These are phyloP conservation scores for Illadopsis cleaveri DNA, from an alignment of 2,113 vertebrate genomes.

Conservation along the genomic window DNA sequence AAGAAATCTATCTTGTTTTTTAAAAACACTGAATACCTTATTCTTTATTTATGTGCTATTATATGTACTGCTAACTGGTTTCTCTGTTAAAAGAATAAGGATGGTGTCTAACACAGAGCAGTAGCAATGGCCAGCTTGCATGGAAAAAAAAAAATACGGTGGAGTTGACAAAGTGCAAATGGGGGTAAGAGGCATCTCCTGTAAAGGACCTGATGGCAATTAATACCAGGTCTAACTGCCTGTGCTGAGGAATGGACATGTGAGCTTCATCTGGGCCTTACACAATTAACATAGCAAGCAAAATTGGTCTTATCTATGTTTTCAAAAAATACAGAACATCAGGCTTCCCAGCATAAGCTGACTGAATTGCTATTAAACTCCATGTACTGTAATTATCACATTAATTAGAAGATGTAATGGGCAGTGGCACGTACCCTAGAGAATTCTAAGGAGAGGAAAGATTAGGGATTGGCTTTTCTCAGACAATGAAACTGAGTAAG, in stretches of 20 bases:
- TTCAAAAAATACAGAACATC: neutral
- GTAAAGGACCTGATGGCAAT: neutral
- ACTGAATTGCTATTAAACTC: neutral
- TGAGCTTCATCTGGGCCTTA: neutral
- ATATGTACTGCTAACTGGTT: neutral
- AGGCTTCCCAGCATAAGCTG: neutral
- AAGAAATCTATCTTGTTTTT: neutral
- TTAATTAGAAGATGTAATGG: neutral
- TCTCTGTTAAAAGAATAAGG: neutral
- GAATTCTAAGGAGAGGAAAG: neutral
- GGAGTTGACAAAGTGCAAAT: neutral
- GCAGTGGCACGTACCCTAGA: neutral
- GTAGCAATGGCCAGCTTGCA: neutral
- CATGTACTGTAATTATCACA: neutral
- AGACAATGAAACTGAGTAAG: neutral
- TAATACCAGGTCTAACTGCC: neutral
- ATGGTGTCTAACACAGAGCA: neutral
- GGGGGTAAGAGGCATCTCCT: neutral
- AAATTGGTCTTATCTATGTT: neutral
- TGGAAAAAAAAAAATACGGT: neutral
- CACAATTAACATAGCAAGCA: neutral
- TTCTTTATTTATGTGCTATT: neutral
- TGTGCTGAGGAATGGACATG: neutral
- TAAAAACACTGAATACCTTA: neutral
- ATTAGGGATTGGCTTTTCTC: neutral